A percentile compares a stretch with the other conserved stretches of the same genome.
phyloP scores from a whole-genome alignment of 2,797 vertebrate genomes.

The Thalassophryne amazonica region DNA sequence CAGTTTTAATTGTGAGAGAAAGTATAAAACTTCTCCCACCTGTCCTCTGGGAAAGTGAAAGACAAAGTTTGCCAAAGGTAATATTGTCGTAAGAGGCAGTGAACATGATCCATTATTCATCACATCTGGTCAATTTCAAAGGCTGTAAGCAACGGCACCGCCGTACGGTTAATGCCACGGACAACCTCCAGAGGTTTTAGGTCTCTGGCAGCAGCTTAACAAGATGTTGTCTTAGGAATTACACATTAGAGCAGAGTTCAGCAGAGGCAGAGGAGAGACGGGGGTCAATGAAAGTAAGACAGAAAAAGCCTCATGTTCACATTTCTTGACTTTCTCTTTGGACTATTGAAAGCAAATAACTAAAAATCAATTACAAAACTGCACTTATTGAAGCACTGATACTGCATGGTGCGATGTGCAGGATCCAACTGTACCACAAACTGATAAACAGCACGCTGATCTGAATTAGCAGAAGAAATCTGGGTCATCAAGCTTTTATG shows the following conservation, averaged over 20 bases:
- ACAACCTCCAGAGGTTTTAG: slow-evolving; percentile 25
- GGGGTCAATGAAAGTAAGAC: neutral
- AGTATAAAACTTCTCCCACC: slow-evolving; percentile 35
- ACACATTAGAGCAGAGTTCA: slow-evolving; percentile 33
- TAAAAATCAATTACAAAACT: neutral
- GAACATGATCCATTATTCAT: slow-evolving; percentile 66
- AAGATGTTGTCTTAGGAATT: slow-evolving; percentile 44
- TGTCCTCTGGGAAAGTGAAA: slow-evolving; percentile 50
- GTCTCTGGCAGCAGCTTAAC: slow-evolving; percentile 45
- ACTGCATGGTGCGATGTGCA: neutral
- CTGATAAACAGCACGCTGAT: neutral
- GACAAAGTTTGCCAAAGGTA: slow-evolving; percentile 65
- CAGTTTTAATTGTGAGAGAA: slow-evolving; percentile 24
- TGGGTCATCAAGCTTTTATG: neutral
- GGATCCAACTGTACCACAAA: neutral
- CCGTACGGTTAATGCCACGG: slow-evolving; percentile 25
- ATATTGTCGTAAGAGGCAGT: slow-evolving; percentile 50
- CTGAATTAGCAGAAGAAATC: slow-evolving; percentile 5
- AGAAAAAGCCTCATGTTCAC: neutral
- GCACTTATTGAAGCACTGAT: neutral
- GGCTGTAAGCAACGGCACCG: slow-evolving; percentile 33
- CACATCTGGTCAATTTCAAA: slow-evolving; percentile 71
- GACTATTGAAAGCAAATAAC: slow-evolving; percentile 30
- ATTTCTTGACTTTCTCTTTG: slow-evolving; percentile 19
- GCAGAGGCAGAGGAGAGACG: neutral